Conservation (phyloP, 1,140 invertebrate genomes). For the Philotrypesis tridentata region DNA sequence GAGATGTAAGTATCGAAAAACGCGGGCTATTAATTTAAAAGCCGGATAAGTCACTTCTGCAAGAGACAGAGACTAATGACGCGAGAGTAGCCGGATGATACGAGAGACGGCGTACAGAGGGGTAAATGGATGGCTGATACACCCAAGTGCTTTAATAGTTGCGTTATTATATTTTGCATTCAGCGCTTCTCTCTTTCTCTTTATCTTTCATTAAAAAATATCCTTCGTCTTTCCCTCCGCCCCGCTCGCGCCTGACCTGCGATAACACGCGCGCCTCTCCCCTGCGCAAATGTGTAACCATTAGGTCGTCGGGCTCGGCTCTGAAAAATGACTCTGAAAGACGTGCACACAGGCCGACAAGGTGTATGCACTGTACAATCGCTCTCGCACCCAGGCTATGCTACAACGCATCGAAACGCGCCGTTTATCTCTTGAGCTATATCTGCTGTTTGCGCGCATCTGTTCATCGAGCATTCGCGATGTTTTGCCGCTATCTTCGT, state of each 20-base stretch:
- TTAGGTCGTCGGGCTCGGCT: too few relatives aligned
- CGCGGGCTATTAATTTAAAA: constrained; percentile 52
- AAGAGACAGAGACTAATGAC: constrained; percentile 52
- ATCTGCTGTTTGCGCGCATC: too few relatives aligned
- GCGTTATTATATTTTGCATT: constrained; percentile 41
- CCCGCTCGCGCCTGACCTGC: not conserved
- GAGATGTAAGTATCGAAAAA: constrained; percentile 42
- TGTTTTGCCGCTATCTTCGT: too few relatives aligned
- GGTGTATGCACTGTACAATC: too few relatives aligned
- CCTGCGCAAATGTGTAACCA: too few relatives aligned
- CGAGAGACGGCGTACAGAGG: not conserved
- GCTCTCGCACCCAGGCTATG: too few relatives aligned
- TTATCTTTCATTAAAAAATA: not conserved
- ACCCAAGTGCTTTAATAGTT: constrained; percentile 15
- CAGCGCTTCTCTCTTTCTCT: not conserved
- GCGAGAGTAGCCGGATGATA: constrained; percentile 22
- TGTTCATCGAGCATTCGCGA: too few relatives aligned
- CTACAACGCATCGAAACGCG: too few relatives aligned
- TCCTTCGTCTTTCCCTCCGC: not conserved
- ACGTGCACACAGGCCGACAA: too few relatives aligned
- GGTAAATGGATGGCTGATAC: constrained; percentile 28
- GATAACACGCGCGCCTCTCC: too few relatives aligned
- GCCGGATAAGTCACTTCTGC: constrained; percentile 43
- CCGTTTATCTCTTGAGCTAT: too few relatives aligned
- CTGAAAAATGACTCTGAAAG: too few relatives aligned